These are phyloP conservation scores for Drosophila saltans DNA, from an alignment of 1,140 invertebrate species.

Conservation along the genomic window DNA sequence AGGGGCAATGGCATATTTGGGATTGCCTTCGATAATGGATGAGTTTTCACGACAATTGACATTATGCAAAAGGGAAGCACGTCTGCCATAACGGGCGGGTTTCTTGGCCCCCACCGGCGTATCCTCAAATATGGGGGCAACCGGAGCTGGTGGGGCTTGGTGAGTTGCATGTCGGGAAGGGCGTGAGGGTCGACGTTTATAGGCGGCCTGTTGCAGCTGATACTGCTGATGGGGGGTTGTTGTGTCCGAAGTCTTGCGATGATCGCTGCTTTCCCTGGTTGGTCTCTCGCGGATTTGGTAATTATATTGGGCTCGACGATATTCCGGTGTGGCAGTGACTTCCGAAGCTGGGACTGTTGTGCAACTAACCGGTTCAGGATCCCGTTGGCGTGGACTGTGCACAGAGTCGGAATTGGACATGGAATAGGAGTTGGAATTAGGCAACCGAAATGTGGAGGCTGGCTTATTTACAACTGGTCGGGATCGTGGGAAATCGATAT, in stretches of 20 bases:
- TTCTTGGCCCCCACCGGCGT: conserved; percentile 52
- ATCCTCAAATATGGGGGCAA: conserved; percentile 54
- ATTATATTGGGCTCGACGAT: conserved; percentile 70
- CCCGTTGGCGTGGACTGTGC: conserved; percentile 18
- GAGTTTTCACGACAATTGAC: conserved; percentile 69
- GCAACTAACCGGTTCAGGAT: conserved; percentile 30
- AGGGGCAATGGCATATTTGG: conserved; percentile 65
- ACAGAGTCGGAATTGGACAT: conserved; percentile 3
- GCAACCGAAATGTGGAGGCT: conserved; percentile 73
- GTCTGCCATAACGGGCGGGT: conserved; percentile 65
- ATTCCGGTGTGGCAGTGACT: conserved; percentile 71
- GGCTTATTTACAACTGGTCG: conserved; percentile 77
- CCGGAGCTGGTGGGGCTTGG: conserved; percentile 30
- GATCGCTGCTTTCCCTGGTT: conserved; percentile 28
- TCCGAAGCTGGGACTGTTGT: conserved; percentile 53
- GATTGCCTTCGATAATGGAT: conserved; percentile 78
- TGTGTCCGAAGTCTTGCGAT: conserved; percentile 65
- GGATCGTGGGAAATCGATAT: conserved; percentile 75
- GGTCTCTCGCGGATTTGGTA: conserved; percentile 69
- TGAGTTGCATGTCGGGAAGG: conserved; percentile 49
- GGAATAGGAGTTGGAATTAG: conserved; percentile 39
- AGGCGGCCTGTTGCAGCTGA: conserved; percentile 27
- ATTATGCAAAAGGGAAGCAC: conserved; percentile 70
- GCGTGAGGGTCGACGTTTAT: conserved; percentile 57
- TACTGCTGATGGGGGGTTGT: conserved; percentile 41